Base-by-base conservation (phyloP, 2,113 vertebrate species). In the Suncus etruscus region DNA sequence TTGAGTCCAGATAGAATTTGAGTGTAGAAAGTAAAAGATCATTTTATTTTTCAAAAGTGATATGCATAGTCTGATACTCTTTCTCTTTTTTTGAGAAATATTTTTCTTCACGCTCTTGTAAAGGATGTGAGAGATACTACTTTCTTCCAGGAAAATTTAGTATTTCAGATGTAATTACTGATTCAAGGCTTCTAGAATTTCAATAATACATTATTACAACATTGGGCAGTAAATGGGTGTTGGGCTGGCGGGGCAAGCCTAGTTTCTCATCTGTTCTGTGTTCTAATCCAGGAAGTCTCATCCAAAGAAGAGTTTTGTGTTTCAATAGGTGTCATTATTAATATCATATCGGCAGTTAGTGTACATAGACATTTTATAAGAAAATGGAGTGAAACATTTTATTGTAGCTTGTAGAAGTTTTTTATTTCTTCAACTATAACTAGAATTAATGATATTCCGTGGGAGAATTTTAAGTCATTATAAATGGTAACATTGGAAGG, bases 1-100 rank as follows among this genome's bases (percentile, higher is more conserved):
- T 90, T 83, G 82, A 94, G 39, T 87, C 68, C 85, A 94, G 85
- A 32, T 82, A 86, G 65, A 90, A 93, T 90, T 87, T 82, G 81
- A 84, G 25, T 82, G 15, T 87, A 65, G 77, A 74, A 58, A 90
- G 47, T 91, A 51, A 94, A 92, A 94, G 76, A 94, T 54, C 29
- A 91, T 61, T 72, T 16, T 68, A 63, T 84, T 51, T 72, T 8
- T 74, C 89, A 92, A 94, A 45, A 20, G 68, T 51, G 58, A 76
- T 72, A 80, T 29, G 81, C 29, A 31, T 86, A 73, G 25, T 83
- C 63, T 70, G 77, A 70, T 79, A 81, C 9, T 78, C 7, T 70
- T 95, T 78, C 94, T 25, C 91, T 92, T 68, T 92, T 89, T 91
- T 48, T 3, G 5, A 76, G 69, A 87, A 88, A 39, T 68, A 3